A percentile compares a stretch with the other conserved stretches of the same genome.
These are phyloP conservation scores for Phymatocera aterrima DNA, from an alignment of 2,888 invertebrate species.

Conservation along the genomic window DNA sequence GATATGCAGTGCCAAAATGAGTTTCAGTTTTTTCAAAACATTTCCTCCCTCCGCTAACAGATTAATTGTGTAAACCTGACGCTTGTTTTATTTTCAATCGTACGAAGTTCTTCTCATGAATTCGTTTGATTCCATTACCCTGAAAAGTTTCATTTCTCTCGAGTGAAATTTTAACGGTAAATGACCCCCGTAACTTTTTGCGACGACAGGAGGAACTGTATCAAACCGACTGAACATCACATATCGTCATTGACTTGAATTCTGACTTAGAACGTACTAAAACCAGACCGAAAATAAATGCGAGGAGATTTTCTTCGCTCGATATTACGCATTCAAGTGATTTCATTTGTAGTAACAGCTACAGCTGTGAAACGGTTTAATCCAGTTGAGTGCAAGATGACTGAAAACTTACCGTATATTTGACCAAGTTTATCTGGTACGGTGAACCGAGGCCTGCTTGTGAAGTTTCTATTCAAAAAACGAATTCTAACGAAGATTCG, in stretches of 20 bases:
- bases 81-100: not conserved
- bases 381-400: conserved; percentile 15
- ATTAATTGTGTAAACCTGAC: conserved; percentile 3
- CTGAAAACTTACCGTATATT: not conserved
- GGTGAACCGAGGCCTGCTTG: not conserved
- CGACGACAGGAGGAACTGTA: not conserved
- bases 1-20: not conserved
- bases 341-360: not conserved
- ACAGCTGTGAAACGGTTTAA: conserved; percentile 12
- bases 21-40: not conserved
- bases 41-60: not conserved
- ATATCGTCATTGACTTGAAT: not conserved
- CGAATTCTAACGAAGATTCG: not conserved
- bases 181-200: not conserved
- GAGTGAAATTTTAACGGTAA: not conserved
- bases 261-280: not conserved
- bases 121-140: conserved; percentile 3
- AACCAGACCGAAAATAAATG: not conserved
- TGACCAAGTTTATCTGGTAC: conserved; percentile 2
- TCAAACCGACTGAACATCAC: not conserved
- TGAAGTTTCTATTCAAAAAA: not conserved
- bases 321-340: not conserved
- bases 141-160: not conserved
- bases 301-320: not conserved
- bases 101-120: not conserved